A percentile compares a stretch with the other conserved stretches of the same genome.
These are phyloP conservation scores for Sipha maydis DNA, from an alignment of 2,888 invertebrate species.

Conservation along the genomic window DNA sequence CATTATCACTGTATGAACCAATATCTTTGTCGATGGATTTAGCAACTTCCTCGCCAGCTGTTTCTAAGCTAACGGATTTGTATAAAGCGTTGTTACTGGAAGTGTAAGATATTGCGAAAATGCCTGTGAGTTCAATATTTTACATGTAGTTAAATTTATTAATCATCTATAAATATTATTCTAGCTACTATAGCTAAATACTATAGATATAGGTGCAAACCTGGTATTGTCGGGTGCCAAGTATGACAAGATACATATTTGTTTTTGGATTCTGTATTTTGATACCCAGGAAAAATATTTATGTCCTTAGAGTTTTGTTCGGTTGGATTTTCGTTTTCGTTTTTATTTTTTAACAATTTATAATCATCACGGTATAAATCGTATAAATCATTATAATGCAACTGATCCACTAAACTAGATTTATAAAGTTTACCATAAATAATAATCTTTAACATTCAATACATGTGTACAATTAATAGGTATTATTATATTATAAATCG, in stretches of 20 bases:
- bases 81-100: slow-evolving; percentile 5
- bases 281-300: slow-evolving; percentile 7
- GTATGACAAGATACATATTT: slow-evolving; percentile 39
- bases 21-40: not conserved
- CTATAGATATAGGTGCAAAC: not conserved
- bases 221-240: slow-evolving; percentile 51
- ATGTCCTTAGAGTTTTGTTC: not conserved
- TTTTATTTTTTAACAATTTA: slow-evolving; percentile 25
- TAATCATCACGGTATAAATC: slow-evolving; percentile 60
- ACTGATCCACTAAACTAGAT: slow-evolving; percentile 36
- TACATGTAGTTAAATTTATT: no score
- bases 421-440: not conserved
- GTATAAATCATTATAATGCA: slow-evolving; percentile 42
- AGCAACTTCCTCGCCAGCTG: not conserved
- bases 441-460: not conserved
- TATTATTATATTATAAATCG: not conserved
- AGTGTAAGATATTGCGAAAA: slow-evolving; percentile 47
- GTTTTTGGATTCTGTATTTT: not conserved
- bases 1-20: not conserved
- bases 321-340: not conserved
- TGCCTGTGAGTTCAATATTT: not conserved
- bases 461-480: not conserved
- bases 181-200: no score
- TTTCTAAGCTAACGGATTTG: slow-evolving; percentile 12
- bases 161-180: no score